Base-by-base conservation (phyloP, 2,797 vertebrate species). In the Myripristis murdjan region DNA sequence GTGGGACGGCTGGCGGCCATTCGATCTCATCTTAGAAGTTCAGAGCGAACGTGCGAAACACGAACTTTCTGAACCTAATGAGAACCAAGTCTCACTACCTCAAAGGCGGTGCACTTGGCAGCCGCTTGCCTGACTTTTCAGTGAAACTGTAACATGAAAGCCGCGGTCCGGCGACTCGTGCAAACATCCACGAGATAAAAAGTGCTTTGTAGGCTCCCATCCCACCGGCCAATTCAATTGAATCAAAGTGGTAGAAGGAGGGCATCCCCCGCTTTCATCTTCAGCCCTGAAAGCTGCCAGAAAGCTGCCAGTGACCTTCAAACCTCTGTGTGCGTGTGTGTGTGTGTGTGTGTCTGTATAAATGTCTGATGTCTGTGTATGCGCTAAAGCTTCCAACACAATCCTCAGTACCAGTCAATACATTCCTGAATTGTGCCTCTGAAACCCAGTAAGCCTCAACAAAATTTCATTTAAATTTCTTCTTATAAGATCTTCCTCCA, bases 181-280 rank as follows among this genome's bases (percentile, higher is more conserved):
- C 26, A 55, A 33, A 35, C 53, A 65, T 57, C 48, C 11, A 43
- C n/a, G 39, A 60, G 57, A 73, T 60, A 74, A 33, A 74, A 49
- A 37, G 6, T n/a, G 52, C 70, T 82, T 82, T 85, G 68, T 76
- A 65, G 56, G 55, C 73, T 64, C 46, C 55, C 62, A 41, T 71
- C 49, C 28, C 49, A 59, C 15, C 22, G 20, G n/a, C 49, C 44
- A 62, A n/a, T 64, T 83, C 62, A 61, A 70, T 49, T 48, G 20
- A 80, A 71, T 75, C 62, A 83, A 83, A 86, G 66, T 51, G 1
- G 20, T 79, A 70, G 64, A 77, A 61, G 33, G 20, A 41, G 18
- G 31, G 16, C n/a, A 41, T 56, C 4, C 7, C 0, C 64, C 44
- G 15, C 69, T 74, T 79, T 81, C 58, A 78, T 70, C 71, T 73